Evolutionary conservation across 1,140 invertebrate species (phyloP).

Genomic region (Oreohelix idahoensis): DNA sequence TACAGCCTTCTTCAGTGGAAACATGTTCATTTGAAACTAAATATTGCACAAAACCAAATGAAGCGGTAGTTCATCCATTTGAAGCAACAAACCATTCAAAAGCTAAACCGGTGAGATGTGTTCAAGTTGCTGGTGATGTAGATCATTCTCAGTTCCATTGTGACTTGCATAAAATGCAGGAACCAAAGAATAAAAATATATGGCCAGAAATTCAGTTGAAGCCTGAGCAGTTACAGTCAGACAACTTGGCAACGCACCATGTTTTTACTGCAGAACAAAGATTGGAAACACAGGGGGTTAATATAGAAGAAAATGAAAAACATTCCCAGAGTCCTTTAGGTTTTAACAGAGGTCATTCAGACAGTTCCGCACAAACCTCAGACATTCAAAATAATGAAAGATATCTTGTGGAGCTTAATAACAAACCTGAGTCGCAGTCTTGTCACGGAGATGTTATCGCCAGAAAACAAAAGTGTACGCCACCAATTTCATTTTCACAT

Average conservation of each 20-base stretch:
- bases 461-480: not conserved
- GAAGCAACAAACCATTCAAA: not conserved
- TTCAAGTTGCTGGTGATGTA: not conserved
- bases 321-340: not conserved
- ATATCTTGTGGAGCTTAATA: not conserved
- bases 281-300: not conserved
- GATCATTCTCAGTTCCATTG: not conserved
- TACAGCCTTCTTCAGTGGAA: not conserved
- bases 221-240: not conserved
- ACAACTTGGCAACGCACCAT: not conserved
- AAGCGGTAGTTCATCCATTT: slow-evolving; percentile 13
- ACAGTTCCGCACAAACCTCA: not conserved
- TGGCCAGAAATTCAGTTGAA: not conserved
- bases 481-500: not conserved
- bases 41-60: not conserved
- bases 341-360: not conserved
- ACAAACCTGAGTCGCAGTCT: not conserved
- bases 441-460: not conserved
- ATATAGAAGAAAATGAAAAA: not conserved
- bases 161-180: not conserved
- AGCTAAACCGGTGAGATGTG: not conserved
- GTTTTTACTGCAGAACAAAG: not conserved
- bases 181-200: not conserved
- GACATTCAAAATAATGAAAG: not conserved
- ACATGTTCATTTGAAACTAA: not conserved